These are phyloP conservation scores for Diachasmimorpha longicaudata DNA, from an alignment of 1,140 invertebrate genomes.

Conservation along the genomic window DNA sequence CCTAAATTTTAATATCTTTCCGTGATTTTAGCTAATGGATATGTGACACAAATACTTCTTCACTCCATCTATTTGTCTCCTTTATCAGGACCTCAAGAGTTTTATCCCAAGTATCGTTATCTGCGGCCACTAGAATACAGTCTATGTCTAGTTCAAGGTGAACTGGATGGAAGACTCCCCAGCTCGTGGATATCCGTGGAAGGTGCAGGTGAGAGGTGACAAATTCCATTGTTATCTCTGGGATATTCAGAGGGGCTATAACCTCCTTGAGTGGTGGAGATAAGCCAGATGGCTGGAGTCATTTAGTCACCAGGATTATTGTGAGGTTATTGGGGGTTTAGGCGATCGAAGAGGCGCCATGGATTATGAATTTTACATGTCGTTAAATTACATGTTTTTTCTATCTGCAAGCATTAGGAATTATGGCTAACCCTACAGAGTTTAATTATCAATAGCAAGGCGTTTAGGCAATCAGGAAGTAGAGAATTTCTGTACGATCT, in stretches of 20 bases:
- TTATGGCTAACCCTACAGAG: not conserved
- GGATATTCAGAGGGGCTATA: constrained; percentile 21
- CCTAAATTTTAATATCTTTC: too few species aligned
- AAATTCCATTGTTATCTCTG: constrained; percentile 21
- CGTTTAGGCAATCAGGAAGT: not conserved
- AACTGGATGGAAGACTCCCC: not conserved
- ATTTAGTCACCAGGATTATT: constrained; percentile 4
- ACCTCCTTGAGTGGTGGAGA: constrained; percentile 23
- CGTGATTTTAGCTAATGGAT: too few species aligned
- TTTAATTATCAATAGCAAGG: not conserved
- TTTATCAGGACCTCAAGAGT: not conserved
- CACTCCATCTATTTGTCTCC: not conserved
- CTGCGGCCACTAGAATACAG: constrained; percentile 25
- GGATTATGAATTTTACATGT: not conserved
- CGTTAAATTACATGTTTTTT: not conserved
- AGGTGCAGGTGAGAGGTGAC: constrained; percentile 14
- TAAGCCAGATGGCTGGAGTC: constrained; percentile 9
- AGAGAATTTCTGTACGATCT: not conserved
- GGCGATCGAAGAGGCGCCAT: not conserved
- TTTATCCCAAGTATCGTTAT: not conserved
- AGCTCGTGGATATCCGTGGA: not conserved
- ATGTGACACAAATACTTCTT: too few species aligned
- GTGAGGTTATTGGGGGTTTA: not conserved
- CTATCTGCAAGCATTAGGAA: not conserved
- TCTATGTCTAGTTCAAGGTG: constrained; percentile 30